These are phyloP conservation scores for Mus spicilegus DNA, from an alignment of 2,113 vertebrate genomes.

Conservation along the genomic window DNA sequence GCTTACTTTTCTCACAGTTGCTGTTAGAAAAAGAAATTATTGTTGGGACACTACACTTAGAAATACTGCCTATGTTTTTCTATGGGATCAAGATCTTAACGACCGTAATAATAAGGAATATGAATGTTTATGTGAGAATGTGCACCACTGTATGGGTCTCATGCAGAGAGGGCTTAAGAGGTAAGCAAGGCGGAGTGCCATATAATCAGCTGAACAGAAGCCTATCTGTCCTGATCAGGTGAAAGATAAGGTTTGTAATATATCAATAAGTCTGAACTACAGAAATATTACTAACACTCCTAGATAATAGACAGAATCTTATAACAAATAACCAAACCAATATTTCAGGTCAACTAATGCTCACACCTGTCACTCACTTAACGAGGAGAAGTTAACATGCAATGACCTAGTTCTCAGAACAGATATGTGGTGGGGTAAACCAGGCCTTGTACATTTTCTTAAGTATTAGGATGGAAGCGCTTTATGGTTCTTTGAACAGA, in stretches of 20 bases:
- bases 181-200: slow-evolving; percentile 6
- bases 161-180: background rate
- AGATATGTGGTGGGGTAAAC: background rate
- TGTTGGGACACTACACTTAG: background rate
- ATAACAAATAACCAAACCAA: slow-evolving; percentile 46
- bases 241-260: slow-evolving; percentile 58
- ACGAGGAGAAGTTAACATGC: slow-evolving; percentile 38
- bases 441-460: background rate
- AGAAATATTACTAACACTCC: background rate
- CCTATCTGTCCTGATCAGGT: background rate
- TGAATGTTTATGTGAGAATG: slow-evolving; percentile 42
- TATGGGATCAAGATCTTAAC: slow-evolving; percentile 16
- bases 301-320: slow-evolving; percentile 35
- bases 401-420: slow-evolving; percentile 42
- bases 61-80: background rate
- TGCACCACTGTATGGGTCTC: background rate
- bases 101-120: slow-evolving; percentile 4
- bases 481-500: background rate
- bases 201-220: slow-evolving; percentile 32
- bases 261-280: slow-evolving; percentile 1
- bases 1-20: background rate
- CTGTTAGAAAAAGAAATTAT: slow-evolving; percentile 44
- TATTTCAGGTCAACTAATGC: slow-evolving; percentile 18
- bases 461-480: slow-evolving; percentile 41
- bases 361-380: background rate